Base-by-base conservation (phyloP, 2,113 vertebrate species). In the Heterochromis multidens region DNA sequence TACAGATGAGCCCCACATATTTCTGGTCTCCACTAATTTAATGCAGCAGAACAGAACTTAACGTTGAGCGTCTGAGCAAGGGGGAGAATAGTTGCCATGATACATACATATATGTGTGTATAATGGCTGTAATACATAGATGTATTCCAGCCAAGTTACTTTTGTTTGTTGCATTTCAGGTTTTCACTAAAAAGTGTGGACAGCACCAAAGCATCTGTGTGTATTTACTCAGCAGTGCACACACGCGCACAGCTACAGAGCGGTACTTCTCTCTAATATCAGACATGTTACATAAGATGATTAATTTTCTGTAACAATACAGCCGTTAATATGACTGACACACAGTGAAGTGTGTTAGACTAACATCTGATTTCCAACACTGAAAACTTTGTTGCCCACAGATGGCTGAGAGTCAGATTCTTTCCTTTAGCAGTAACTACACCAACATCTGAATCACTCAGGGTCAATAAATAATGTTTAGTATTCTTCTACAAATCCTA, bases 1-100 rank as follows among this genome's bases (percentile, higher is more conserved):
- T 11, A 40, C 37, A 13, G 37, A 3, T 40, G 10, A 40, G 37
- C 37, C 37, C 12, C 37, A 40, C 37, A 21, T 35, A 35, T 35
- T 62, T 62, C 10, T 62, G 31, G 31, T 31, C 12, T 33, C 9
- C 60, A 1, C n/a, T n/a, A n/a, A n/a, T n/a, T n/a, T n/a, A n/a
- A n/a, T n/a, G n/a, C n/a, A n/a, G n/a, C n/a, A n/a, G n/a, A n/a
- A n/a, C n/a, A n/a, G 2, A 62, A 12, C 3, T 13, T 43, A 4
- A 13, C 12, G 12, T 14, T 0, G 12, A 25, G 56, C 25, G 11
- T 25, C 56, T 3, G 56, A 13, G n/a, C n/a, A n/a, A n/a, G 17
- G 2, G 8, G 6, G 4, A 0, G 59, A 29, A 11, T 62, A 21
- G 60, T 33, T 62, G 60, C 29, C 60, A 62, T 35, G 29, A 9